Evolutionary conservation across 1,140 invertebrate species (phyloP), one percentile per base, ranked within the genome.

Genomic region (Pseudobourletiella spinata): DNA sequence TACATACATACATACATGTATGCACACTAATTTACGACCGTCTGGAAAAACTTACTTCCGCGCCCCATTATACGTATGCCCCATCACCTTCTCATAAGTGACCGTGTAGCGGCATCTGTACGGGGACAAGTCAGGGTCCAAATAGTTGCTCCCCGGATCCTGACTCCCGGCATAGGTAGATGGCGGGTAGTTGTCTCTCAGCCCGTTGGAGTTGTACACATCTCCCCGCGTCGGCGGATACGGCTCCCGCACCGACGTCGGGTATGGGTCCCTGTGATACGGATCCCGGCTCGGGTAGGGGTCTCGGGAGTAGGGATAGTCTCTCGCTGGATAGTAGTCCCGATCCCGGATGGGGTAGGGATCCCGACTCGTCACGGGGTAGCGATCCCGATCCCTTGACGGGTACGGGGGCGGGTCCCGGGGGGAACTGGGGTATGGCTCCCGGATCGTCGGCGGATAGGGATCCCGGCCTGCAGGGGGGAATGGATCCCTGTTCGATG

Each of bases 81-180:
- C 76, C 59, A 73, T 71, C 2, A 76, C 71, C 67, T 78, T 78
- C 51, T 79, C 77, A 54, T 77, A 79, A 26, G 74, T 76, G 35
- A 73, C 59, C 2, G 70, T 67, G 61, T 72, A 71, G 0, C 72
- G 64, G 61, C 74, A 75, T 42, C 71, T 67, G 46, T 72, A 71
- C 11, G 71, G 72, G 15, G 61, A 65, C 30, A 70, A 59, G 28
- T 70, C 71, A 20, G 64, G 68, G 50, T 70, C 71, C 24, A 65
- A 46, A 29, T 71, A 72, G 48, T 68, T 66, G 11, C 60, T 52
- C 25, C 60, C 63, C 1, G 55, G 58, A 55, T 66, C 67, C 44
- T 59, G 50, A 29, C 26, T 30, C 24, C 56, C 67, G 3, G 46
- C 59, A 20, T 68, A 66, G 14, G 58, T 30, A 22, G 52, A 35